Evolutionary conservation across 1,140 invertebrate genomes (phyloP).

Genomic region (Meloidogyne hapla): DNA sequence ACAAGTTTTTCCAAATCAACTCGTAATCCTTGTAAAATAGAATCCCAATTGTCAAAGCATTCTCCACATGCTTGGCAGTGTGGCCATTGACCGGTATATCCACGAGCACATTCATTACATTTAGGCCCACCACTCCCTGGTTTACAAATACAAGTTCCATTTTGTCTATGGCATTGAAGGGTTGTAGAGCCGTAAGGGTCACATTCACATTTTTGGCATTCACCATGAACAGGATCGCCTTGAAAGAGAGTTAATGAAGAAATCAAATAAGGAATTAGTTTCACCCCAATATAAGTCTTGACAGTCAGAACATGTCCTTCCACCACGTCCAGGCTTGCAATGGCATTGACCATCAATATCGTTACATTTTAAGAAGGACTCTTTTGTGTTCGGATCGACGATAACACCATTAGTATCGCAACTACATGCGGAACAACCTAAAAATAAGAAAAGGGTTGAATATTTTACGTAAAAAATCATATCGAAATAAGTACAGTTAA

Average conservation of each 20-base stretch:
- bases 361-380: conserved; percentile 68
- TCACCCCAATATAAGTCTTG: conserved; percentile 83
- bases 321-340: conserved; percentile 86
- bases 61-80: conserved; percentile 90
- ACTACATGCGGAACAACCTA: conserved; percentile 83
- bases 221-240: conserved; percentile 74
- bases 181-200: conserved; percentile 80
- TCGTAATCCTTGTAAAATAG: conserved; percentile 75
- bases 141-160: conserved; percentile 82
- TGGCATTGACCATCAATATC: conserved; percentile 80
- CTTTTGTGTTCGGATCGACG: conserved; percentile 68
- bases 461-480: no score
- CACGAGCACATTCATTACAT: conserved; percentile 90
- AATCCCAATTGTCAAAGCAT: conserved; percentile 98
- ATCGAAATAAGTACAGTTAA: no score
- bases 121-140: conserved; percentile 87
- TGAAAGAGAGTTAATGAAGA: conserved; percentile 74
- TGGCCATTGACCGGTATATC: conserved; percentile 84
- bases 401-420: conserved; percentile 82
- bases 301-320: conserved; percentile 87
- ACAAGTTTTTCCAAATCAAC: conserved; percentile 53
- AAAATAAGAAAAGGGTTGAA: no score
- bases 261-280: conserved; percentile 70
- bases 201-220: conserved; percentile 78
- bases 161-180: conserved; percentile 78